Base-by-base conservation (phyloP, 2,797 vertebrate species). In the Macropodus opercularis region DNA sequence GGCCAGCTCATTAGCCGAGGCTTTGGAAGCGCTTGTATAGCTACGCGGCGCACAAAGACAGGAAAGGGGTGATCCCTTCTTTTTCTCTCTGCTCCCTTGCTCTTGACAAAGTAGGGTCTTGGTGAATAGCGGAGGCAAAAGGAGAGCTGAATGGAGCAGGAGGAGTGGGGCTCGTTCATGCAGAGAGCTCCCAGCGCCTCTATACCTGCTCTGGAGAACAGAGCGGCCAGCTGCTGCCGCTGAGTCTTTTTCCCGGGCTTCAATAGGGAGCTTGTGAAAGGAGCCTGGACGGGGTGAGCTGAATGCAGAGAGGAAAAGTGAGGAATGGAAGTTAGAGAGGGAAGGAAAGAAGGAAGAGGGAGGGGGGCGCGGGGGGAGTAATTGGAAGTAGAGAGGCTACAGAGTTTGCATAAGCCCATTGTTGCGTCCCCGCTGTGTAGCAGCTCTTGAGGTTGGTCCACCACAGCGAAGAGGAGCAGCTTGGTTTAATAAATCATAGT, bases 191-290 rank as follows among this genome's bases (percentile, higher is more conserved):
- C 82, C 90, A 84, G 79, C 77, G 61, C 81, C 80, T 89, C 81
- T 82, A 83, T 89, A 90, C 88, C 88, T 89, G 79, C 66, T 67
- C 63, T 38, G 82, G 78, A 88, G 86, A 89, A 86, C 88, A 86
- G 87, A 86, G 69, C 6, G 85, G 68, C 87, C 91, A 93, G 89
- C 88, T 92, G 91, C 88, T 90, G 85, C 90, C 49, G 81, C 73
- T 85, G 79, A 81, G 85, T 43, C 81, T 83, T 87, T 88, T 88
- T 80, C 86, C 88, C 77, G 67, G 63, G 77, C 77, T 85, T 91
- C 87, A 91, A 92, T 90, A 87, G 90, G 75, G 68, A 79, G 53
- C 71, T 76, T 79, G 77, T 92, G 90, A 91, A 91, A 91, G 82
- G 88, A 84, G 58, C 70, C 70, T n/a, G 77, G 87, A 86, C 85